Evolutionary conservation across 2,113 vertebrate species (phyloP).

Genomic region (Paracanthobrama guichenoti): DNA sequence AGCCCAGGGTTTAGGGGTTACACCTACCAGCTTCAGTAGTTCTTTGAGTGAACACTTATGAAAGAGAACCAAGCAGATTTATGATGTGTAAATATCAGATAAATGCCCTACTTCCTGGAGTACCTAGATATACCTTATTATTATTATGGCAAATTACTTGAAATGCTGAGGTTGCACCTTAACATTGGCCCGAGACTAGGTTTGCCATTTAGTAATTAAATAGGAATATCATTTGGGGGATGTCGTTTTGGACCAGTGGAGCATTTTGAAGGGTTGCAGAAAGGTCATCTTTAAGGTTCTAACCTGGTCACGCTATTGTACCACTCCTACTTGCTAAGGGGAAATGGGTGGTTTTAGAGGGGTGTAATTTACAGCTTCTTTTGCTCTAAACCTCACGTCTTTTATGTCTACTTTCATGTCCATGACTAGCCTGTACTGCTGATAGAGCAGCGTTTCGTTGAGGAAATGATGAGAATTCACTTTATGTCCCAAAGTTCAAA

Average conservation of each 20-base stretch:
- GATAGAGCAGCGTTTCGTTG: conserved; percentile 57
- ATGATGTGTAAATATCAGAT: not conserved
- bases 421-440: conserved; percentile 52
- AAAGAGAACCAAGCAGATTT: conserved; percentile 2
- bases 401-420: conserved; percentile 13
- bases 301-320: conserved; percentile 18
- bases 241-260: conserved; percentile 2
- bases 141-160: not conserved
- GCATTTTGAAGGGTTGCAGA: conserved; percentile 29
- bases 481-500: conserved; percentile 62
- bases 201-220: not conserved
- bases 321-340: conserved; percentile 40
- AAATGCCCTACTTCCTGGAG: not conserved
- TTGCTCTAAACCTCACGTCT: conserved; percentile 44
- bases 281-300: conserved; percentile 51
- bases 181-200: not conserved
- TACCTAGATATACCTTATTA: not conserved
- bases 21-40: conserved; percentile 5
- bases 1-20: conserved; percentile 4
- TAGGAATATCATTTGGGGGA: not conserved
- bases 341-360: conserved; percentile 44
- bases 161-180: not conserved
- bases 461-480: conserved; percentile 25
- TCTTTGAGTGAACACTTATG: conserved; percentile 7
- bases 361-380: conserved; percentile 57